Base-by-base conservation (phyloP, 2,888 invertebrate species). In the Neoitamus cyanurus region DNA sequence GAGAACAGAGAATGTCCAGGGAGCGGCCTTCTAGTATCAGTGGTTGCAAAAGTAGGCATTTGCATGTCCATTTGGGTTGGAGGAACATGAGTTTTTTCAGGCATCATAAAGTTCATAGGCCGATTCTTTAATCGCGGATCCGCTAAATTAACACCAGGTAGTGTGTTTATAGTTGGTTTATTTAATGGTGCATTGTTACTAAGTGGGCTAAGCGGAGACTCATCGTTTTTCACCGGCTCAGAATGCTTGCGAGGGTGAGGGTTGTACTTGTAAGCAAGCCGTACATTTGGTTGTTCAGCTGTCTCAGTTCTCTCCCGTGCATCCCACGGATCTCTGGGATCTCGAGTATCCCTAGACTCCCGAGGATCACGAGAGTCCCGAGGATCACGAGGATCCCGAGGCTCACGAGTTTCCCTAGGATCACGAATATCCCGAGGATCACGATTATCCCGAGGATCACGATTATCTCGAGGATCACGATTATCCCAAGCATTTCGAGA, bases 261-360 rank as follows among this genome's bases (percentile, higher is more conserved):
- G 87, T 92, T 90, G 85, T 92, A 92, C 87, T 92, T 92, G 85
- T 91, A 90, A 1, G 92, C 92, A 28, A 92, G 86, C n/a, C 92
- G 87, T 87, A 86, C 84, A 46, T 28, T 77, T 30, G 83, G 28
- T 4, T 86, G 83, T 7, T 86, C 82, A 5, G 80, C 36, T 9
- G 83, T 83, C 70, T 84, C 84, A 9, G n/a, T 58, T 15, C 58
- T 58, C 9, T 58, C 58, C 15, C 42, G 13, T 15, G 42, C 4
- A 42, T 42, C 42, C n/a, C 15, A n/a, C n/a, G 42, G 15, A 42
- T n/a, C n/a, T n/a, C n/a, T n/a, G n/a, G n/a, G n/a, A n/a, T n/a
- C n/a, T n/a, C n/a, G n/a, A n/a, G n/a, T n/a, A n/a, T n/a, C n/a
- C n/a, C n/a, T n/a, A n/a, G n/a, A n/a, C n/a, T n/a, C n/a, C n/a